Evolutionary conservation across 1,140 invertebrate species (phyloP), one percentile per base, ranked within the genome.

Genomic region (Sycobia sp.): DNA sequence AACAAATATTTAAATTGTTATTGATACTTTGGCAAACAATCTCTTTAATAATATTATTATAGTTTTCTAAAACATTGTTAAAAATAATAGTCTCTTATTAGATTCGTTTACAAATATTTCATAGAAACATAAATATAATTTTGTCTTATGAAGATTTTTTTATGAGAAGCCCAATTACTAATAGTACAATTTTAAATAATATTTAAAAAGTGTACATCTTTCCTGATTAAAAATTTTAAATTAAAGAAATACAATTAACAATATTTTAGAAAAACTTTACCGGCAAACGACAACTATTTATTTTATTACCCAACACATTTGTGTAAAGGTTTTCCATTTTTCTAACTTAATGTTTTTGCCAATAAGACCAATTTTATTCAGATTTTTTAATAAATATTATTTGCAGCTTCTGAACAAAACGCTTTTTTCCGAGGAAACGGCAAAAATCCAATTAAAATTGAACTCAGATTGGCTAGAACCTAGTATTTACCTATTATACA

Each of bases 191-290:
- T n/a, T n/a, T n/a, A n/a, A n/a, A n/a, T n/a, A n/a, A n/a, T n/a
- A n/a, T n/a, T n/a, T n/a, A n/a, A n/a, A n/a, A n/a, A n/a, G 18
- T 43, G 20, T 16, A 13, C 14, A n/a, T 18, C 16, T 46, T 34
- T 10, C 18, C 39, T 39, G 54, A 50, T 41, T 25, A 18, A 41
- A 23, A 32, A 23, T 32, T 7, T 22, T 23, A 41, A n/a, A 20
- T 41, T 44, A 18, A 14, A 23, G 2, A 57, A 57, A 46, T 57
- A 34, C n/a, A 57, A 14, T 23, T 23, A 36, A 46, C 55, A 57
- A 57, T 57, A 57, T 57, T 57, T 46, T 57, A 57, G 55, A 57
- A 57, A 57, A 57, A 57, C 55, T 46, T 34, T n/a, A n/a, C n/a
- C n/a, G n/a, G n/a, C n/a, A n/a, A n/a, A n/a, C n/a, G n/a, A n/a